A percentile compares a stretch with the other conserved stretches of the same genome.
Conservation (phyloP, 2,797 vertebrate species). For the Microctenopoma stevenorrisi region DNA sequence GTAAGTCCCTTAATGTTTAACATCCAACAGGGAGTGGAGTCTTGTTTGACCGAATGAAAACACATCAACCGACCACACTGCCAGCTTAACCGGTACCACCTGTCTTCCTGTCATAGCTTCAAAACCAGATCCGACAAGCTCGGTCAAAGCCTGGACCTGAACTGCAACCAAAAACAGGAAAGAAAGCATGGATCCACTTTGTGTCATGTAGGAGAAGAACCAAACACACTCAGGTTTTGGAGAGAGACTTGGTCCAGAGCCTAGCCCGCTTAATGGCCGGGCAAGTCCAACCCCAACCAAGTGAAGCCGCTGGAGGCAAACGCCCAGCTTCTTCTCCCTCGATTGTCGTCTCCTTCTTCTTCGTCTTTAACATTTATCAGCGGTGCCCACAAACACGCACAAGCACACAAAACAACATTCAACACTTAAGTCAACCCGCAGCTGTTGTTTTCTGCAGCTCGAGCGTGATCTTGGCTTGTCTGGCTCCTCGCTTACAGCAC, state of each 20-base stretch:
- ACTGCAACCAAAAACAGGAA: slow-evolving; percentile 7
- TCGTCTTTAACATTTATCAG: slow-evolving; percentile 1
- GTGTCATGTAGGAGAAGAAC: slow-evolving; percentile 12
- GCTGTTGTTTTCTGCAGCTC: slow-evolving; percentile 24
- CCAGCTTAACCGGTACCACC: slow-evolving; percentile 46
- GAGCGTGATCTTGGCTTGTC: slow-evolving; percentile 1
- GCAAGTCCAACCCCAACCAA: slow-evolving; percentile 8
- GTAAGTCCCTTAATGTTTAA: slow-evolving; percentile 12
- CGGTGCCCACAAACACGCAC: slow-evolving; percentile 6
- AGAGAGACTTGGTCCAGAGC: slow-evolving; percentile 19
- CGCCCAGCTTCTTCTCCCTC: not conserved
- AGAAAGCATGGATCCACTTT: slow-evolving; percentile 12
- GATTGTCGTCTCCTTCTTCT: not conserved
- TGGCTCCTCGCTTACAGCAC: slow-evolving; percentile 1
- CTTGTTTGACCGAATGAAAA: slow-evolving; percentile 11
- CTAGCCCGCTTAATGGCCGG: not conserved
- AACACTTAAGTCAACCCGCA: slow-evolving; percentile 6
- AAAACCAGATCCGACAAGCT: slow-evolving; percentile 22
- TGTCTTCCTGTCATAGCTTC: slow-evolving; percentile 56
- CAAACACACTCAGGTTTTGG: slow-evolving; percentile 43
- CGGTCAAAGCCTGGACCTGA: slow-evolving; percentile 7
- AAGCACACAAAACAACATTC: slow-evolving; percentile 9
- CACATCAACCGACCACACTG: slow-evolving; percentile 52
- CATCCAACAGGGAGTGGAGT: not conserved
- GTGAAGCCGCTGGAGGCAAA: slow-evolving; percentile 11